Base-by-base conservation (phyloP, 2,797 vertebrate species). In the Staurois parvus region DNA sequence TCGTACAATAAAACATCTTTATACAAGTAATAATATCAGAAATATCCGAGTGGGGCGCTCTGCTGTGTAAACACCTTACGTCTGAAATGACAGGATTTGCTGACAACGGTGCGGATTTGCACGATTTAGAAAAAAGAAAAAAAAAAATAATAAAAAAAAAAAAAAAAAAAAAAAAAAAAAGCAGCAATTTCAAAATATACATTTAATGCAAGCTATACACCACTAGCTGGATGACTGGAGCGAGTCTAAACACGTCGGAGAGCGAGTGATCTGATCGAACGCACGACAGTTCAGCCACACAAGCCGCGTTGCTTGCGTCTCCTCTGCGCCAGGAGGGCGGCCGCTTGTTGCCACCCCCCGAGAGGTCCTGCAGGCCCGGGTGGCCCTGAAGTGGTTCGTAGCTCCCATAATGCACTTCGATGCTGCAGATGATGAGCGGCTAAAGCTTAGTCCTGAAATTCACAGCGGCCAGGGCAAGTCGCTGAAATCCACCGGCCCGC, bases 401-500 rank as follows among this genome's bases (percentile, higher is more conserved):
- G 92, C 91, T 91, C 90, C 92, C 92, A 87, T 94, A 93, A 92
- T 93, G 94, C 95, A 95, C 93, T 95, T 94, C 37, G 90, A 91
- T 90, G 79, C 67, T 81, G 87, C 86, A 88, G 89, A 78, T 88
- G 90, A 89, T 30, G 90, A 24, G 72, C 5, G 29, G 2, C 48
- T 30, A 10, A 37, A 45, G 30, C 45, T 84, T 79, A 76, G 85
- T 90, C 88, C 85, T 72, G n/a, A n/a, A 72, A 88, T 92, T 98
- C 94, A 99, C 95, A 99, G 92, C 80, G 98, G 98, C 98, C 98
- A 99, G 24, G 98, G 98, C 87, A 99, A 95, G 92, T 99, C 98
- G 3, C 98, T 99, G 90, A 99, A 99, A 93, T 99, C 98, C 32
- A 99, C 98, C 0, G 98, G 98, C 12, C 98, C 98, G 0, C 98